Percentiles rank a stretch among this genome's conserved stretches.
Conservation (phyloP, 2,113 vertebrate species). For the Noctilio leporinus region DNA sequence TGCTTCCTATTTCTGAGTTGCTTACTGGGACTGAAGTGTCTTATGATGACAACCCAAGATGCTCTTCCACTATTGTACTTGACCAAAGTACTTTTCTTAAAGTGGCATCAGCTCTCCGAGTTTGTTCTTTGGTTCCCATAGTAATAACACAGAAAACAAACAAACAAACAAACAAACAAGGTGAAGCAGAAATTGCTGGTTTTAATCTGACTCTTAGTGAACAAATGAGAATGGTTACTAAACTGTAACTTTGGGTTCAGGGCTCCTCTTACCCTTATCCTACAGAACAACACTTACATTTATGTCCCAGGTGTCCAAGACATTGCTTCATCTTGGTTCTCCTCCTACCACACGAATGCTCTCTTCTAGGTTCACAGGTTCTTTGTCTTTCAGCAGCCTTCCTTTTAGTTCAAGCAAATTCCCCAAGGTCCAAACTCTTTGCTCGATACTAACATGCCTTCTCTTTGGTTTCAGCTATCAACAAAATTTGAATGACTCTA, state of each 20-base stretch:
- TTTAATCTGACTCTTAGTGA: neutral
- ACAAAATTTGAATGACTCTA: neutral
- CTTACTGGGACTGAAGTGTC: neutral
- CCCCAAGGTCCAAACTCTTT: neutral
- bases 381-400: neutral
- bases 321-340: neutral
- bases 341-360: neutral
- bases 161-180: neutral
- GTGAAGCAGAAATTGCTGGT: neutral
- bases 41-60: neutral
- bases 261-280: neutral
- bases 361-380: neutral
- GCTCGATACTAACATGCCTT: neutral
- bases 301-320: neutral
- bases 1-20: neutral
- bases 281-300: neutral
- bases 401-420: neutral
- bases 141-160: neutral
- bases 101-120: neutral
- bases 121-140: neutral
- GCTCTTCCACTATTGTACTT: neutral
- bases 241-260: neutral
- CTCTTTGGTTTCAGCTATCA: neutral
- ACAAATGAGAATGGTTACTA: neutral
- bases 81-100: neutral